Evolutionary conservation across 2,113 vertebrate species (phyloP).

Genomic region (Phainopepla nitens): DNA sequence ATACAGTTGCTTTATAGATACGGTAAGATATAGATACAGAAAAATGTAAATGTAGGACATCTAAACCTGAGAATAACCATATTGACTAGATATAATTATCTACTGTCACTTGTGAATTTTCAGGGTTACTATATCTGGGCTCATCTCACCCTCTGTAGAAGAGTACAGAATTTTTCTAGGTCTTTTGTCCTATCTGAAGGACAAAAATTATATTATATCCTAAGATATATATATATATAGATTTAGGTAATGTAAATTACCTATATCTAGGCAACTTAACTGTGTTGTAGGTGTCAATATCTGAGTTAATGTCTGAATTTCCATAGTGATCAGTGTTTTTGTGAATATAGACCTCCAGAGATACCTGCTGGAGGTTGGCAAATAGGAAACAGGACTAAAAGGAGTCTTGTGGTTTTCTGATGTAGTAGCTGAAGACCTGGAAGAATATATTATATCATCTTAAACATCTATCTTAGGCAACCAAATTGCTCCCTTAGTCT

Average conservation of each 20-base stretch:
- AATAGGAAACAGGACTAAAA: not conserved
- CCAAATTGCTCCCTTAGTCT: not conserved
- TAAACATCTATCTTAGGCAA: not conserved
- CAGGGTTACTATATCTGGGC: not conserved
- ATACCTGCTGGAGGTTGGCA: not conserved
- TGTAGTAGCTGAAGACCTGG: not conserved
- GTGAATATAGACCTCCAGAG: not conserved
- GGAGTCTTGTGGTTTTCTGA: not conserved
- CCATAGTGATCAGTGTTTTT: not conserved
- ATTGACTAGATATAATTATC: not conserved
- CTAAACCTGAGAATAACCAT: not conserved
- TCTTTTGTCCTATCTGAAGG: not conserved
- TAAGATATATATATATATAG: not conserved
- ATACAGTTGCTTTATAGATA: not conserved
- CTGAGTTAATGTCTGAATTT: not conserved
- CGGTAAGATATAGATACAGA: not conserved
- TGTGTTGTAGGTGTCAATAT: not conserved
- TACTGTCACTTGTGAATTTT: not conserved
- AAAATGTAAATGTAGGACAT: not conserved
- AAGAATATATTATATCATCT: not conserved
- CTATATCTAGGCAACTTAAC: not conserved
- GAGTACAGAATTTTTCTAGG: not conserved
- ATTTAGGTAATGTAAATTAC: not conserved
- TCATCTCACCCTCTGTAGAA: not conserved
- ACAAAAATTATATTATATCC: not conserved